These are phyloP conservation scores for Pseudomugil gertrudae DNA, from an alignment of 2,797 vertebrate species.

Conservation along the genomic window DNA sequence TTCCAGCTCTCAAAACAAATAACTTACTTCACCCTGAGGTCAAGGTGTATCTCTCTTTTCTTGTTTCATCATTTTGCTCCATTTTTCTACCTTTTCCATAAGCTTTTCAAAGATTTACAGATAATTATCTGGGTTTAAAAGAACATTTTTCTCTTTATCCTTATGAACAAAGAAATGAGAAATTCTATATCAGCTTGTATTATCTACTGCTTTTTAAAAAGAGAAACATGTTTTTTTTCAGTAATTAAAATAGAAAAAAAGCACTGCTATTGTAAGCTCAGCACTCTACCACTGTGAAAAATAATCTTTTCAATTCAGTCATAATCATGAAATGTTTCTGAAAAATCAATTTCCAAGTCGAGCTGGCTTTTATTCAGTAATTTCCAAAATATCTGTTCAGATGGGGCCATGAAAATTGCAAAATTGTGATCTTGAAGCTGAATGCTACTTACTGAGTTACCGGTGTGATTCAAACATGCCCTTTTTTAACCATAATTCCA, in stretches of 20 bases:
- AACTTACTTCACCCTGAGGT: neutral
- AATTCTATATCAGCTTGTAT: neutral
- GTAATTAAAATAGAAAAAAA: neutral
- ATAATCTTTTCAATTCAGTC: slow-evolving; percentile 8
- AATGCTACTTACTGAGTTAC: neutral
- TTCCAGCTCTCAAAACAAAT: neutral
- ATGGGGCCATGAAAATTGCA: neutral
- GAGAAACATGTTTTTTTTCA: slow-evolving; percentile 2
- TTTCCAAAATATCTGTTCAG: neutral
- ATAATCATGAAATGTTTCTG: slow-evolving; percentile 7
- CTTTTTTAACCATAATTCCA: neutral
- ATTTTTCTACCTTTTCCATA: neutral
- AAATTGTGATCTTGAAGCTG: neutral
- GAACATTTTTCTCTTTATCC: neutral
- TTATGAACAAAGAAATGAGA: slow-evolving; percentile 4
- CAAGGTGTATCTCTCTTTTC: neutral
- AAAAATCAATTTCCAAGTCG: neutral
- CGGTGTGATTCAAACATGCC: neutral
- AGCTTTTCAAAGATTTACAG: neutral
- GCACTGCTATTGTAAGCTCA: neutral
- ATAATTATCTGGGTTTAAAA: neutral
- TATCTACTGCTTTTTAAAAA: slow-evolving; percentile 8
- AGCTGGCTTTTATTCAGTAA: slow-evolving; percentile 3
- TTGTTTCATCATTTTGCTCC: neutral
- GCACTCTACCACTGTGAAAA: neutral